A percentile compares a stretch with the other conserved stretches of the same genome.
Evolutionary conservation across 2,113 vertebrate genomes (phyloP).

Genomic region (Mugil cephalus): DNA sequence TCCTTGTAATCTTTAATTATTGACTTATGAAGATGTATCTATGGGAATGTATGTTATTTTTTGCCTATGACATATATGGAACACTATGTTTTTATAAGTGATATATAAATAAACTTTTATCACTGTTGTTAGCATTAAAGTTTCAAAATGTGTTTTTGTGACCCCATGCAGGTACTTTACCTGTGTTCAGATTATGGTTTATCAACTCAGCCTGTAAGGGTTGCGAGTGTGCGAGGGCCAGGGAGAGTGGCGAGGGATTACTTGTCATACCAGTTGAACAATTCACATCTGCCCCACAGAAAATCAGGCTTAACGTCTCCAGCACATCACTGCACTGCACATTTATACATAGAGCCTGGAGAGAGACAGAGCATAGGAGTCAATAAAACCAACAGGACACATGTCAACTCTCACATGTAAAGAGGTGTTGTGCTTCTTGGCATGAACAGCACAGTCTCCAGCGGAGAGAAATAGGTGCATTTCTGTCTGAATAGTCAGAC

Average conservation of each 20-base stretch:
- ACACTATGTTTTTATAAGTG: too few relatives aligned
- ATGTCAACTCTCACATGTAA: not conserved
- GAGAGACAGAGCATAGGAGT: constrained; percentile 1
- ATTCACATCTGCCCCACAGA: constrained; percentile 92
- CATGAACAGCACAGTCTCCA: not conserved
- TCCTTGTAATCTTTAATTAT: not conserved
- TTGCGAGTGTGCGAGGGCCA: constrained; percentile 88
- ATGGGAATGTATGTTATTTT: not conserved
- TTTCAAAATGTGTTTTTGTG: not conserved
- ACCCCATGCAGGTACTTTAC: constrained; percentile 69
- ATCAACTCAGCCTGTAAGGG: constrained; percentile 92
- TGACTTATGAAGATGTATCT: not conserved
- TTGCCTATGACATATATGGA: too few relatives aligned
- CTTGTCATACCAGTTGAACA: constrained; percentile 86
- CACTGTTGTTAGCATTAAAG: not conserved
- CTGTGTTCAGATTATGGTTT: constrained; percentile 90
- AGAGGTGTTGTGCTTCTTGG: not conserved
- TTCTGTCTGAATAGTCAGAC: too few relatives aligned
- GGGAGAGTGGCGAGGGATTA: constrained; percentile 82
- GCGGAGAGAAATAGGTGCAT: not conserved
- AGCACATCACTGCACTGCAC: constrained; percentile 92
- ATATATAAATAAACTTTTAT: not conserved
- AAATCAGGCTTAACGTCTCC: constrained; percentile 92
- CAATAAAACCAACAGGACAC: not conserved
- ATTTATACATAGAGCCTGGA: constrained; percentile 90